Percentiles rank a stretch among this genome's conserved stretches.
Conservation (phyloP, 2,888 invertebrate genomes). For the Podabrus alpinus region DNA sequence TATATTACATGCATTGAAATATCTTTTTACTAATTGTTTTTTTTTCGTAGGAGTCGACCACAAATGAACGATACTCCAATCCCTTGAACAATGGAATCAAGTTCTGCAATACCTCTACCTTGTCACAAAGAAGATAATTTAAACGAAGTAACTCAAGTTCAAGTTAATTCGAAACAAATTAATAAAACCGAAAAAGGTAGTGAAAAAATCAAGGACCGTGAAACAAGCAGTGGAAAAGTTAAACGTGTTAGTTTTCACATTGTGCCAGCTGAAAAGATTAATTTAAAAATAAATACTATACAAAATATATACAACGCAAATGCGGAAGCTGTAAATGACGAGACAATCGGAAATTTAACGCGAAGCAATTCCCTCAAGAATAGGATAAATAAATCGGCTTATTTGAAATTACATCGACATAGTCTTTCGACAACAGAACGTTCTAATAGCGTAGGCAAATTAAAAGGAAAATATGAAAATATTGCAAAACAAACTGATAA, state of each 20-base stretch:
- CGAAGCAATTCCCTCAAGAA: conserved; percentile 17
- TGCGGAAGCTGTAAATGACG: neutral
- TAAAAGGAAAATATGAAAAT: conserved; percentile 30
- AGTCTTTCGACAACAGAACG: conserved; percentile 15
- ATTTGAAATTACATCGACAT: conserved; percentile 28
- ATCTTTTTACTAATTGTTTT: neutral
- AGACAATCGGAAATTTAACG: neutral
- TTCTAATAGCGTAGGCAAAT: conserved; percentile 25
- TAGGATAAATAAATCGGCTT: conserved; percentile 27
- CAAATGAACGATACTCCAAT: neutral
- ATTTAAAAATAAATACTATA: conserved; percentile 12
- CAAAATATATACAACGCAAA: conserved; percentile 19
- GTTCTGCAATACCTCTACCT: neutral
- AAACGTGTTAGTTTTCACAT: conserved; percentile 17
- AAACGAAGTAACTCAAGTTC: neutral
- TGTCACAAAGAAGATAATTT: neutral
- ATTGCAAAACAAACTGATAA: conserved; percentile 23
- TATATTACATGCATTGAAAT: neutral
- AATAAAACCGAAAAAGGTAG: neutral
- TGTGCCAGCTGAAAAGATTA: neutral
- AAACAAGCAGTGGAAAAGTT: neutral
- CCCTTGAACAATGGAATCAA: neutral
- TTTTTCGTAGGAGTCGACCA: neutral
- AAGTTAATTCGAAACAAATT: neutral
- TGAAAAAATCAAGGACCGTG: neutral